Percentiles rank a stretch among this genome's conserved stretches.
phyloP scores from a whole-genome alignment of 2,113 vertebrate species.

The Bungarus multicinctus region DNA sequence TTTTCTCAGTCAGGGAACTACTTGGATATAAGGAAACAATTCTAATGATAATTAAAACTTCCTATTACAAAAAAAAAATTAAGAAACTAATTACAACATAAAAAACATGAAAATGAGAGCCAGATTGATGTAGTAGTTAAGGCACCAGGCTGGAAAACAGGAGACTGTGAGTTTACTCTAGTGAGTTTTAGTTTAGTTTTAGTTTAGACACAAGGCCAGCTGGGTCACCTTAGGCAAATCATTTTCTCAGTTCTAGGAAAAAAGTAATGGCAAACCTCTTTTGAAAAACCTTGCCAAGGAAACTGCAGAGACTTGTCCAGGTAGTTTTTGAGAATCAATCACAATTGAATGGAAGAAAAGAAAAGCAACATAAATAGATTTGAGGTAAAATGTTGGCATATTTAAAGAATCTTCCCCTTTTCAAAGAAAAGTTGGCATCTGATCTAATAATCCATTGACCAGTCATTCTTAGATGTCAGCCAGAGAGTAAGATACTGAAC shows the following conservation, averaged over 20 bases:
- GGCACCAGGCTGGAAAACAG: background rate
- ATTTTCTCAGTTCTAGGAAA: background rate
- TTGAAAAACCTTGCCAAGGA: background rate
- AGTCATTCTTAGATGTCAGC: background rate
- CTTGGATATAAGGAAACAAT: background rate
- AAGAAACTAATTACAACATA: background rate
- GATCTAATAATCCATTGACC: conserved; percentile 8
- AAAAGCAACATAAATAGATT: background rate
- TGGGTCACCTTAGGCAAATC: background rate
- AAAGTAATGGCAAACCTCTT: background rate
- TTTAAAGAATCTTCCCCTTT: background rate
- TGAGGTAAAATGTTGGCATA: background rate
- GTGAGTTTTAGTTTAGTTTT: background rate
- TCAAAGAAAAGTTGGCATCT: background rate
- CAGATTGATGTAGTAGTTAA: background rate
- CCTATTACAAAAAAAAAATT: background rate
- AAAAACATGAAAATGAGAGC: background rate
- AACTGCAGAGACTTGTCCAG: background rate
- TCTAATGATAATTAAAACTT: background rate
- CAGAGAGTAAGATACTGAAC: background rate
- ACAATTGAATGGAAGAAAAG: background rate
- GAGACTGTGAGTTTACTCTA: background rate
- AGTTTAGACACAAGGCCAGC: background rate
- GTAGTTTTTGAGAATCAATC: background rate
- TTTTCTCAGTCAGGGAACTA: no score